Conservation (phyloP, 1,140 invertebrate species). For the Popillia japonica region DNA sequence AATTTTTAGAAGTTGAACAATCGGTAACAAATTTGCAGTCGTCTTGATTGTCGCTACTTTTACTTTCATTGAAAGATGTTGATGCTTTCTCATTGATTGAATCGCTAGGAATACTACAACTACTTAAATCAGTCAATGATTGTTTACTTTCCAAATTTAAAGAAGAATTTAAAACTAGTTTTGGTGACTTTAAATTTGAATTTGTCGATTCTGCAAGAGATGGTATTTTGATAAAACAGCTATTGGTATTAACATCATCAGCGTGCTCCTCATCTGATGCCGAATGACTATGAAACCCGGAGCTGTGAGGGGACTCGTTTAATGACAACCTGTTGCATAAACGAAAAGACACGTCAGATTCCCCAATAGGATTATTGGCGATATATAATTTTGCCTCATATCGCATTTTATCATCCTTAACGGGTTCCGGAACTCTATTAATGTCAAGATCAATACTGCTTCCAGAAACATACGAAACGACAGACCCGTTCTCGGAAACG, state of each 20-base stretch:
- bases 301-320: conserved; percentile 32
- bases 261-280: conserved; percentile 1
- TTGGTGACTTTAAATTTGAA: conserved; percentile 55
- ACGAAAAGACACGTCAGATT: not conserved
- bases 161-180: conserved; percentile 47
- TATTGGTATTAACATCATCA: conserved; percentile 5
- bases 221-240: not conserved
- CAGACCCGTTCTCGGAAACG: conserved; percentile 20
- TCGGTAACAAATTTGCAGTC: not conserved
- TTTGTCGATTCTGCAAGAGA: conserved; percentile 41
- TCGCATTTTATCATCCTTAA: conserved; percentile 19
- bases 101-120: not conserved
- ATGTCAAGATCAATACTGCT: conserved; percentile 31
- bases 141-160: conserved; percentile 21
- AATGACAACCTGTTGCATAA: not conserved
- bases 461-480: conserved; percentile 40
- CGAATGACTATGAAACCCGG: conserved; percentile 46
- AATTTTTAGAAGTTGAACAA: not conserved
- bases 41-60: not conserved
- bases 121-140: not conserved
- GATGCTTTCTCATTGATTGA: not conserved
- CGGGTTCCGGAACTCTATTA: not conserved
- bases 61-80: not conserved
- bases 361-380: not conserved
- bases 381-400: conserved; percentile 39